A percentile compares a stretch with the other conserved stretches of the same genome.
phyloP scores from a whole-genome alignment of 2,113 vertebrate genomes.

The Paradisaea rubra region DNA sequence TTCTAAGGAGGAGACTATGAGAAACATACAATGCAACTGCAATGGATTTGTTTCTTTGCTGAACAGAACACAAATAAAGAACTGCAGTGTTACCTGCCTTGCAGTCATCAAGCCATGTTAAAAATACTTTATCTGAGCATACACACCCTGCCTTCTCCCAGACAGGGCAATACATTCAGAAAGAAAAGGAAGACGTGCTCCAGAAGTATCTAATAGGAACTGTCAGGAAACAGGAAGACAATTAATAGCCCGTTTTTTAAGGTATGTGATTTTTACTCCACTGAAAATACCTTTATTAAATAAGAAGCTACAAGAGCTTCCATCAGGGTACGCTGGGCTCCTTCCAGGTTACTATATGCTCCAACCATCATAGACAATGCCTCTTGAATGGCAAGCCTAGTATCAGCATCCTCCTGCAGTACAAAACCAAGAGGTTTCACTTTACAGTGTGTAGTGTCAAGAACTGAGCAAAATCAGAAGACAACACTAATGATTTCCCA shows the following conservation, averaged over 20 bases:
- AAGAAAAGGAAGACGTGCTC: not conserved
- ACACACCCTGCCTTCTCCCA: not conserved
- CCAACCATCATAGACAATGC: slow-evolving; percentile 98
- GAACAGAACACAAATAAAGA: not conserved
- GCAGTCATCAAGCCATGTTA: not conserved
- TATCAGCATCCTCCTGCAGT: slow-evolving; percentile 89
- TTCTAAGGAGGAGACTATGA: not conserved
- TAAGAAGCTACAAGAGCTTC: slow-evolving; percentile 96
- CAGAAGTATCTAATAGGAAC: not conserved
- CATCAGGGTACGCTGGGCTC: slow-evolving; percentile 94
- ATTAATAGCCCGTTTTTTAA: not conserved
- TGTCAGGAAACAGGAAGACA: not conserved
- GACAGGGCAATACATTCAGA: not conserved
- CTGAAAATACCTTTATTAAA: slow-evolving; percentile 84
- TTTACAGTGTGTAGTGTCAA: not conserved
- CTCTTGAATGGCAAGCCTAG: slow-evolving; percentile 94
- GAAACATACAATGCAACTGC: not conserved
- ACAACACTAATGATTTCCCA: not conserved
- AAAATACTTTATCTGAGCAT: not conserved
- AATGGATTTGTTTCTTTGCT: not conserved
- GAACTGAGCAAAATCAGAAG: not conserved
- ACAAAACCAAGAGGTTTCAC: not conserved
- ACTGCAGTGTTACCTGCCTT: not conserved
- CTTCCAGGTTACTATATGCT: slow-evolving; percentile 91
- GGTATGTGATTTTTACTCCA: not conserved